Evolutionary conservation across 1,140 invertebrate genomes (phyloP), one percentile per base, ranked within the genome.

Genomic region (Heliconius himera): DNA sequence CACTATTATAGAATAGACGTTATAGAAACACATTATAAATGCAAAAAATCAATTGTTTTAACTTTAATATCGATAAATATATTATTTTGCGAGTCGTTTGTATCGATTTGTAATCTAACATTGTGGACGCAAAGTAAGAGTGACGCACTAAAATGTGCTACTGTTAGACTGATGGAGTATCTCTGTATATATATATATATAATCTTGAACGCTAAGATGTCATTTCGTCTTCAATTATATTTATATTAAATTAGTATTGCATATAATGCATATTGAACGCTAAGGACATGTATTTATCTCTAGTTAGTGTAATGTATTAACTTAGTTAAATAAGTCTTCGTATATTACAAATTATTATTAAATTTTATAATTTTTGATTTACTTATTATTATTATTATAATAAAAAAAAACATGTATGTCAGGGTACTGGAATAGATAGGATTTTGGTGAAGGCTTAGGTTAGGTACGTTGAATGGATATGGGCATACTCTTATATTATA

Each of bases 391-490:
- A 41, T 76, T 16, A 9, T 46, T 2, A 46, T 46, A 3, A 46
- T 11, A 13, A 66, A n/a, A 66, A 36, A 77, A 22, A 36, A 77
- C 11, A 51, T 72, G 29, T 77, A 71, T 77, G 76, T 51, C 76
- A 77, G 76, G 76, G 76, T 77, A 77, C 70, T 33, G 76, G 76
- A 77, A 76, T 76, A 76, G 29, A 33, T 76, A 76, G 74, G 56
- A 76, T 36, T 76, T 56, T 76, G 74, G 56, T 33, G 56, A 71
- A 41, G 76, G 70, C 70, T 36, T 71, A 71, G 70, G 70, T 71
- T 71, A 71, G 70, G 11, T 3, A 71, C 11, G 36, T 71, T 36
- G 70, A 71, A 71, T 38, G 70, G 70, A 71, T 4, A 71, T 71
- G 33, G 70, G 20, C 70, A 71, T 71, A 38, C 70, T 38, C 33